Base-by-base conservation (phyloP, 2,113 vertebrate species). In the Todiramphus saurophagus region DNA sequence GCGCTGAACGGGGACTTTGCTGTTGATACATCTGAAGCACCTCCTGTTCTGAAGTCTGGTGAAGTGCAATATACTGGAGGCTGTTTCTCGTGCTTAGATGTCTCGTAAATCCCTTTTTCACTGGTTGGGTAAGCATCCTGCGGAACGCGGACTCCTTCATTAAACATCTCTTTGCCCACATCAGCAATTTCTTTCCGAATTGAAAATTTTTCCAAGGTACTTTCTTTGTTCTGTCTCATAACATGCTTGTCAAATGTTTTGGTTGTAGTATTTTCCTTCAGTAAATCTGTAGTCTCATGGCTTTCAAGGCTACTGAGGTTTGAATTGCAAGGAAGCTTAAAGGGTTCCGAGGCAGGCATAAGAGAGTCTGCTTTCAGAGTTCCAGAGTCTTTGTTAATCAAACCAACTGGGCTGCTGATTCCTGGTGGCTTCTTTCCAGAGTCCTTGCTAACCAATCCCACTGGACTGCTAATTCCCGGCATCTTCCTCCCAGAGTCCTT, bases 61-160 rank as follows among this genome's bases (percentile, higher is more conserved):
- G 98, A 98, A 97, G 98, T 98, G 97, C 98, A 98, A 97, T 98
- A 98, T 18, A 98, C 97, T 0, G 98, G 97, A 95, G 97, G 97
- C 53, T 98, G 98, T 82, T 98, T 98, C 21, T 98, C 98, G 39
- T 98, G 98, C 95, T 98, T 98, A 0, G 98, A 94, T n/a, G 97
- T 79, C 44, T 98, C 98, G 16, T 98, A 98, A 53, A 97, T 67
- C 64, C 97, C 97, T 88, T 97, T 98, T 74, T 98, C 98, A 30
- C 46, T 24, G 64, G 97, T 51, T 51, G 97, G 93, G 83, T 97
- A 97, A 83, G 78, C 64, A 27, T 98, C 98, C 90, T 97, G 97
- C 8, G 97, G 97, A 53, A 95, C 31, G 4, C 97, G 96, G 59
- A 96, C 53, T 75, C 97, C 97, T 77, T 98, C 98, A 41, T 30